A percentile compares a stretch with the other conserved stretches of the same genome.
phyloP scores from a whole-genome alignment of 2,888 invertebrate genomes.

The Ornithoptera alexandrae region DNA sequence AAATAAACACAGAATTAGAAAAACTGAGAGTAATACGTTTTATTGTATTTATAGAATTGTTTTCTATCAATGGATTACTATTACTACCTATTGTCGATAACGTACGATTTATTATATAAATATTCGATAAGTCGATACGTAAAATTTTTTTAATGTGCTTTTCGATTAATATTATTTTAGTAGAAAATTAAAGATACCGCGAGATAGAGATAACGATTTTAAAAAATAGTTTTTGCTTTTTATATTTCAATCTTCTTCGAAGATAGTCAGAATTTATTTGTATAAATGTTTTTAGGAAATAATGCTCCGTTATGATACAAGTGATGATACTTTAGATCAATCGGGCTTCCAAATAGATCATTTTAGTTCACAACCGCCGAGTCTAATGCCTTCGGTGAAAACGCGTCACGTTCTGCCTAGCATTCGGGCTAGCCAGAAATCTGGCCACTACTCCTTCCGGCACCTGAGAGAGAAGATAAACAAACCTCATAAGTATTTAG shows the following conservation, averaged over 20 bases:
- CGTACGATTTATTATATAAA: too few species aligned
- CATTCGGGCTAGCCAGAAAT: slow-evolving; percentile 48
- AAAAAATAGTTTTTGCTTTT: background rate
- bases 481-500: slow-evolving; percentile 34
- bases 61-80: too few species aligned
- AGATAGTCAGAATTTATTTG: background rate
- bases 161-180: too few species aligned
- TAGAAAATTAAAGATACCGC: background rate
- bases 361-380: slow-evolving; percentile 35
- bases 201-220: background rate
- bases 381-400: slow-evolving; percentile 35
- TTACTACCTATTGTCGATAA: too few species aligned
- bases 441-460: slow-evolving; percentile 47
- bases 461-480: slow-evolving; percentile 43
- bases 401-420: slow-evolving; percentile 36
- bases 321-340: slow-evolving; percentile 41
- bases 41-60: background rate
- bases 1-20: slow-evolving; percentile 53
- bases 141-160: too few species aligned
- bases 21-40: slow-evolving; percentile 46
- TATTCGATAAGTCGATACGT: too few species aligned
- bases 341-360: slow-evolving; percentile 25
- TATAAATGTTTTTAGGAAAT: slow-evolving; percentile 43
- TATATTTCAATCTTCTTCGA: background rate
- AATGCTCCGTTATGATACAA: slow-evolving; percentile 49